Evolutionary conservation across 2,113 vertebrate genomes (phyloP).

Genomic region (Jaculus jaculus): DNA sequence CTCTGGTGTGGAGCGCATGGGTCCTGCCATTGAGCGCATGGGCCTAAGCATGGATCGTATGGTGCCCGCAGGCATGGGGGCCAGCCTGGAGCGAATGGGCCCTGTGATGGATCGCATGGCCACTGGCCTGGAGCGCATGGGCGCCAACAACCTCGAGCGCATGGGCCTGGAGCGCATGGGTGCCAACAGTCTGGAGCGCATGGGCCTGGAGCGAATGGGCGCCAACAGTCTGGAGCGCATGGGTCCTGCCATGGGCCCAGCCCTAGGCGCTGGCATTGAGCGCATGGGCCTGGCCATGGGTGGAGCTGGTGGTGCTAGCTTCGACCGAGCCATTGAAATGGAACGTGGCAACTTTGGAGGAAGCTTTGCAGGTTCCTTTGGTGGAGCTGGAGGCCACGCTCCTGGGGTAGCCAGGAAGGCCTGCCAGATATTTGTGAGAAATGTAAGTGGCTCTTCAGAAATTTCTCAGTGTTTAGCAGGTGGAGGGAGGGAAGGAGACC

Average conservation of each 20-base stretch:
- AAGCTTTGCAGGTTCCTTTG: slow-evolving; percentile 89
- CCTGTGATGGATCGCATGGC: slow-evolving; percentile 93
- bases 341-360: slow-evolving; percentile 94
- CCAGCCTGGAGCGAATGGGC: slow-evolving; percentile 91
- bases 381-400: slow-evolving; percentile 91
- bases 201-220: slow-evolving; percentile 92
- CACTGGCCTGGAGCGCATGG: slow-evolving; percentile 93
- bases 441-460: slow-evolving; percentile 87
- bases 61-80: slow-evolving; percentile 91
- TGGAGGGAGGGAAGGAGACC: not conserved
- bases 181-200: slow-evolving; percentile 90
- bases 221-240: slow-evolving; percentile 92
- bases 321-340: slow-evolving; percentile 93
- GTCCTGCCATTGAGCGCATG: slow-evolving; percentile 90
- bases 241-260: slow-evolving; percentile 90
- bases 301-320: slow-evolving; percentile 86
- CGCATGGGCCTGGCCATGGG: slow-evolving; percentile 92
- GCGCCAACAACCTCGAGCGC: slow-evolving; percentile 90
- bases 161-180: slow-evolving; percentile 94
- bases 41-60: slow-evolving; percentile 92
- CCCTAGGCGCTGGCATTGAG: slow-evolving; percentile 91
- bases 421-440: slow-evolving; percentile 99
- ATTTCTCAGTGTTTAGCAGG: rapidly evolving
- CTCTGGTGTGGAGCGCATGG: slow-evolving; percentile 90
- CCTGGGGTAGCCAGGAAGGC: slow-evolving; percentile 92